Evolutionary conservation across 2,113 vertebrate genomes (phyloP).

Genomic region (Edolisoma coerulescens): DNA sequence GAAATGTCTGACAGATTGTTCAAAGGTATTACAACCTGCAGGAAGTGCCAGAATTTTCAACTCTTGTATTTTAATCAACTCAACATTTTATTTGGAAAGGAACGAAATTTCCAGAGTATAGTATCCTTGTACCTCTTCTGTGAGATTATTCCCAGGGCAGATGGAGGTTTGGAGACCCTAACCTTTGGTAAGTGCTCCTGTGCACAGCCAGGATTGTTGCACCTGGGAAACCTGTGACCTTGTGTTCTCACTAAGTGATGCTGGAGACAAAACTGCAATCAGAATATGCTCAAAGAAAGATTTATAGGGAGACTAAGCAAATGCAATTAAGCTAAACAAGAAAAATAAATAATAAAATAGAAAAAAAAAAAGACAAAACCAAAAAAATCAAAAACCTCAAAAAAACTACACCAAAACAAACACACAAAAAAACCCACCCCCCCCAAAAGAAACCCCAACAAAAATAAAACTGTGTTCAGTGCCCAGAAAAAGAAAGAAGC

Average conservation of each 20-base stretch:
- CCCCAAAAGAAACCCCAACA: neutral
- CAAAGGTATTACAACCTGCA: neutral
- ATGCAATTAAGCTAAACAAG: neutral
- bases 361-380: accelerated
- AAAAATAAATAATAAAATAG: neutral
- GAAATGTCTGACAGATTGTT: neutral
- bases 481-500: neutral
- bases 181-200: neutral
- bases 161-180: neutral
- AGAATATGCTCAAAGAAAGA: neutral
- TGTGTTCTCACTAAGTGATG: neutral
- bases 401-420: neutral
- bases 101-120: neutral
- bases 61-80: neutral
- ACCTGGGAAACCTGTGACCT: neutral
- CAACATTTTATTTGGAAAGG: neutral
- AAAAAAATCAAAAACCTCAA: neutral
- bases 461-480: neutral
- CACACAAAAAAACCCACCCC: no score
- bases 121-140: neutral
- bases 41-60: neutral
- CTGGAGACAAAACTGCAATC: neutral
- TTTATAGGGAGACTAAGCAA: neutral
- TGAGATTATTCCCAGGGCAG: neutral
- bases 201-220: neutral